Base-by-base conservation (phyloP, 2,113 vertebrate genomes). In the Stercorarius parasiticus region DNA sequence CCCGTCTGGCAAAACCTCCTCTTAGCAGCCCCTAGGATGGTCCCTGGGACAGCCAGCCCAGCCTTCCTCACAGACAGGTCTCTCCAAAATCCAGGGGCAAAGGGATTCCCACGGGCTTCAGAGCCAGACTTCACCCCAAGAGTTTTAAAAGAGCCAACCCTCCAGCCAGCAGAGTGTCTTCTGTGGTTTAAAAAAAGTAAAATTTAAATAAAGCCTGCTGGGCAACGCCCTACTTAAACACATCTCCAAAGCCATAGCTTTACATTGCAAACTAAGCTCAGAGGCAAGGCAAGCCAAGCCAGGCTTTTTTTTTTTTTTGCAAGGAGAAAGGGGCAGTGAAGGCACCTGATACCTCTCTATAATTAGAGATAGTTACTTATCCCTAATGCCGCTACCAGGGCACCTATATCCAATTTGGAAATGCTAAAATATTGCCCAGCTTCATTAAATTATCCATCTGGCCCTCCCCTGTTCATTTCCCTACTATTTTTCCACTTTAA, bases 241-340 rank as follows among this genome's bases (percentile, higher is more conserved):
- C 21, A 21, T 21, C 36, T 80, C 65, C 80, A 89, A 79, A 86
- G 18, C 59, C 26, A 34, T 11, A 45, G 65, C n/a, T 78, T 84
- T 84, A 74, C 36, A 5, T 4, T 76, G 61, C 69, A 82, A 82
- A 71, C 26, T 49, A 72, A 91, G 29, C n/a, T 78, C 22, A 25
- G 62, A 84, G 53, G 36, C 21, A 34, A 78, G n/a, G 58, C 21
- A 1, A 73, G n/a, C n/a, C n/a, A n/a, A n/a, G n/a, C n/a, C n/a
- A n/a, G 59, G 4, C 40, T 61, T 23, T 49, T 45, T 21, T 82
- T 15, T 59, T 84, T 76, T 23, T 10, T 56, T 32, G 5, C 27
- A 27, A 95, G 95, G 84, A 87, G 87, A 96, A 94, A 95, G 89
- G 78, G 90, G 62, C 91, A 93, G 34, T 65, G 36, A 71, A 91